These are phyloP conservation scores for Hippopotamus amphibius DNA, from an alignment of 2,113 vertebrate genomes.

Conservation along the genomic window DNA sequence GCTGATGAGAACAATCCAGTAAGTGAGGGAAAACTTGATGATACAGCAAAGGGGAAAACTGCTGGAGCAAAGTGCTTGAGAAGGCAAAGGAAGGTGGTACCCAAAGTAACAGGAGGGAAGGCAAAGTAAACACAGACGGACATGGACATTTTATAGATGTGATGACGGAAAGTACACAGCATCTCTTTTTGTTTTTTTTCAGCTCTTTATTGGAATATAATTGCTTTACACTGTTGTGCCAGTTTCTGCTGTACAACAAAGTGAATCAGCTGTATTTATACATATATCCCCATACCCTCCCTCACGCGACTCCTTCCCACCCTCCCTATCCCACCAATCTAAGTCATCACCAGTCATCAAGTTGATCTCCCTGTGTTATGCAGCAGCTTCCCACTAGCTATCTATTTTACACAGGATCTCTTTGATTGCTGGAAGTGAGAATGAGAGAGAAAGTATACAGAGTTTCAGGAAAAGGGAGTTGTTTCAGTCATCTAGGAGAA, in stretches of 20 bases:
- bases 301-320: no score
- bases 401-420: not conserved
- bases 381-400: no score
- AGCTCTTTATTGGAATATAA: no score
- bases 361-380: no score
- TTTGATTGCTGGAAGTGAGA: not conserved
- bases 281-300: no score
- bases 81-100: not conserved
- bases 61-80: not conserved
- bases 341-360: no score
- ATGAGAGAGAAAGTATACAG: not conserved
- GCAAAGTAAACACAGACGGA: not conserved
- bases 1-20: not conserved
- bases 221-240: no score
- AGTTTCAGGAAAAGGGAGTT: not conserved
- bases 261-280: no score
- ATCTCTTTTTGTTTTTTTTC: not conserved
- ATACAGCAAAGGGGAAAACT: not conserved
- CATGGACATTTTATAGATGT: rapidly evolving
- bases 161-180: not conserved
- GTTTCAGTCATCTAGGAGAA: not conserved
- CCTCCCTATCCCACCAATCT: no score
- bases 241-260: no score
- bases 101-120: not conserved
- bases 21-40: not conserved